Evolutionary conservation across 2,113 vertebrate genomes (phyloP).

Genomic region (Ascaphus truei): DNA sequence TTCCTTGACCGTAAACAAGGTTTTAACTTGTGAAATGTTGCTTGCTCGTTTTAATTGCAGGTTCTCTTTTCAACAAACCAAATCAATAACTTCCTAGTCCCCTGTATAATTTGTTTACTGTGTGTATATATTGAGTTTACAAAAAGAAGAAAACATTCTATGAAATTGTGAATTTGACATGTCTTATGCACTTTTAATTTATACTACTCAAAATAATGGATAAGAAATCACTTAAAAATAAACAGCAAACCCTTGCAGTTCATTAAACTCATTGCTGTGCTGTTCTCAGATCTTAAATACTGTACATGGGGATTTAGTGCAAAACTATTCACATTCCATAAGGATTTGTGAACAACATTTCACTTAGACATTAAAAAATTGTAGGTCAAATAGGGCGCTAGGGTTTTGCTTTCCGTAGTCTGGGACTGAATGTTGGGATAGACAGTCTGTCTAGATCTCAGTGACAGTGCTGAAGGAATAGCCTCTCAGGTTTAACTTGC

Average conservation of each 20-base stretch:
- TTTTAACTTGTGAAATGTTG: conserved; percentile 21
- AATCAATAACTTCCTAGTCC: conserved; percentile 22
- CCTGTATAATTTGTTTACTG: conserved; percentile 15
- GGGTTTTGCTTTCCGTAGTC: conserved; percentile 5
- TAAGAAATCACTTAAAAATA: conserved; percentile 3
- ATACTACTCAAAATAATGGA: neutral
- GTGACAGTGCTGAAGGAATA: conserved; percentile 17
- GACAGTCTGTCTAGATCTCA: conserved; percentile 41
- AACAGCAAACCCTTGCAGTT: neutral
- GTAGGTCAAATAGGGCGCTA: neutral
- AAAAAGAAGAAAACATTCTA: neutral
- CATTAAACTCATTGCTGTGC: conserved; percentile 2
- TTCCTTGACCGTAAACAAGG: conserved; percentile 16
- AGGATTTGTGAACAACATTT: conserved; percentile 12
- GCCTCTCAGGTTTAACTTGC: conserved; percentile 42
- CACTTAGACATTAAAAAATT: conserved; percentile 25
- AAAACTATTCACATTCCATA: conserved; percentile 15
- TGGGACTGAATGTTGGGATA: conserved; percentile 1
- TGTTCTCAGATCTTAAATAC: conserved; percentile 14
- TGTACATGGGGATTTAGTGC: conserved; percentile 19
- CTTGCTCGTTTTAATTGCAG: conserved; percentile 27
- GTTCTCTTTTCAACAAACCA: conserved; percentile 20
- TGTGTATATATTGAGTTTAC: neutral
- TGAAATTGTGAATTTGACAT: neutral
- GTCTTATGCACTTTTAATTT: neutral